Evolutionary conservation across 2,797 vertebrate genomes (phyloP), one percentile per base, ranked within the genome.

Genomic region (Sardinella longiceps): DNA sequence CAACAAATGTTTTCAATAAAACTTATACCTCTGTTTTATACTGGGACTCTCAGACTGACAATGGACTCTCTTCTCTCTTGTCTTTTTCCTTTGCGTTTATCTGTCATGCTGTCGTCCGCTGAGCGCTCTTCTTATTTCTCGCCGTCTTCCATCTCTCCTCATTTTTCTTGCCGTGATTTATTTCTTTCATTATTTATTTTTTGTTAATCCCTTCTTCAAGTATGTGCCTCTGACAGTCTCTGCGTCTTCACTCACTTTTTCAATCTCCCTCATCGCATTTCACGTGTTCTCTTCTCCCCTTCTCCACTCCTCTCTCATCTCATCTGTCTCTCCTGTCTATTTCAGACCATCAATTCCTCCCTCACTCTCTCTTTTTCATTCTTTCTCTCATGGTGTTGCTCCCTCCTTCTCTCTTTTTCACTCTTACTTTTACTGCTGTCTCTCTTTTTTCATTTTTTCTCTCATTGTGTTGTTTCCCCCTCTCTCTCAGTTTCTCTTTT

Each of bases 1-100:
- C 84, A 58, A 77, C 86, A 85, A 92, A 88, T 87, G 88, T 92
- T 91, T 90, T 87, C 83, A 89, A 87, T 87, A 91, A 90, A 91
- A 82, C 43, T 86, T 83, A 82, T 85, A 66, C 88, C 89, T 90
- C 87, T 83, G 82, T 93, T 90, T 77, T 20, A 43, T 37, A 77
- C 18, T 39, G 70, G 43, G 37, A 77, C 43, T 43, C 70, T 23
- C 15, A 9, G 70, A 77, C 70, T 77, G 70, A 77, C 70, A 43
- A 33, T 37, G 9, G 15, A 77, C 15, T 39, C 63, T n/a, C n/a
- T n/a, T n/a, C 15, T 77, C 70, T 77, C 37, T 43, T 77, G 70
- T 77, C 70, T 77, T 77, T 77, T 39, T 23, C 70, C 39, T 77
- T 23, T 23, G 33, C 18, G 85, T 87, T 84, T 66, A 25, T 43